Conservation (phyloP, 2,797 vertebrate species). For the Microctenopoma stevenorrisi region DNA sequence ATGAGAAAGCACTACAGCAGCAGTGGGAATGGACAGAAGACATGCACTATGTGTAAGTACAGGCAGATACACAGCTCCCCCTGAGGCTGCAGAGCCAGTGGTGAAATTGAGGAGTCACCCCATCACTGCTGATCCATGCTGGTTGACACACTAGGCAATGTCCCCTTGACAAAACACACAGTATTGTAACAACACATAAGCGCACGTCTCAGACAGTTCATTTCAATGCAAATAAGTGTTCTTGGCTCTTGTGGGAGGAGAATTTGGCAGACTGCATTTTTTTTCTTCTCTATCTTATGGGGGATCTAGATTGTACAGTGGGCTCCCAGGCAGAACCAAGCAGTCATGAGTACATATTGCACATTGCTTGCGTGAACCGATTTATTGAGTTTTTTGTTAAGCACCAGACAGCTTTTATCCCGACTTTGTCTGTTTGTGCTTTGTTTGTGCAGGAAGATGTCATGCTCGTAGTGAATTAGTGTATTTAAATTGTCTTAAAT, state of each 20-base stretch:
- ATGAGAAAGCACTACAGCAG: conserved; percentile 27
- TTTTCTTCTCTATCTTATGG: conserved; percentile 66
- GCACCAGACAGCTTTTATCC: conserved; percentile 36
- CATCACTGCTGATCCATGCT: conserved; percentile 66
- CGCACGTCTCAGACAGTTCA: conserved; percentile 64
- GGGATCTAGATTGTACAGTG: conserved; percentile 65
- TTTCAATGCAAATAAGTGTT: conserved; percentile 82
- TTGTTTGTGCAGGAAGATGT: conserved; percentile 30
- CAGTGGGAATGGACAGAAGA: conserved; percentile 34
- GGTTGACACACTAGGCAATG: conserved; percentile 44
- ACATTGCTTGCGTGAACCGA: conserved; percentile 47
- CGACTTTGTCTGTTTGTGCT: conserved; percentile 32
- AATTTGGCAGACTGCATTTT: conserved; percentile 68
- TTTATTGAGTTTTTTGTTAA: conserved; percentile 67
- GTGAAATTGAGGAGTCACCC: conserved; percentile 63
- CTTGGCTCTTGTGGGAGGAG: conserved; percentile 58
- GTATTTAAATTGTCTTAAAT: conserved; percentile 49
- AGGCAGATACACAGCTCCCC: conserved; percentile 32
- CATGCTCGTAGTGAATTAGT: conserved; percentile 20
- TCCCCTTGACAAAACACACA: conserved; percentile 49
- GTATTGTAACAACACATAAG: conserved; percentile 15
- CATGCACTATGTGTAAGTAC: conserved; percentile 48
- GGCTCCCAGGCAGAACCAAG: conserved; percentile 60
- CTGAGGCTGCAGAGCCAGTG: conserved; percentile 28
- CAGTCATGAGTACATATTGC: conserved; percentile 40